These are phyloP conservation scores for Cheilinus undulatus DNA, from an alignment of 2,113 vertebrate genomes.

Conservation along the genomic window DNA sequence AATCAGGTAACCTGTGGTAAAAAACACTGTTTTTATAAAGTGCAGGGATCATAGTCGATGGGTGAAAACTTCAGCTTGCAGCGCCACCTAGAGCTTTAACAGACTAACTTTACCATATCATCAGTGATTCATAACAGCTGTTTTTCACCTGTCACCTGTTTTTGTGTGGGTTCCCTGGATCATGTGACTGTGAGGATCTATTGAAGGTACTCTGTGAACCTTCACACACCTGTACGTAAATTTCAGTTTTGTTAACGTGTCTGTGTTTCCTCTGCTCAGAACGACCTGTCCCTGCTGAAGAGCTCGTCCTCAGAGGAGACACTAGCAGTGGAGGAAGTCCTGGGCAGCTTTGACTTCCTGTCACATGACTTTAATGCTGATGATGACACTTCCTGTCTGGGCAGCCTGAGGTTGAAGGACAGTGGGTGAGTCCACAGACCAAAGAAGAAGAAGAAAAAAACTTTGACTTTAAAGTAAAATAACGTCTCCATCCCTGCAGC, in stretches of 20 bases:
- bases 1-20: no score
- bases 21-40: no score
- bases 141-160: no score
- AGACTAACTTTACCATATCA: no score
- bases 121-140: no score
- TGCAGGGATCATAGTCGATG: no score
- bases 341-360: slow-evolving; percentile 95
- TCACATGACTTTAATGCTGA: slow-evolving; percentile 87
- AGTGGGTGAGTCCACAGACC: slow-evolving; percentile 78
- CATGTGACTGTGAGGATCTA: no score
- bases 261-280: slow-evolving; percentile 71
- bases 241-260: no score
- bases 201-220: slow-evolving; percentile 76
- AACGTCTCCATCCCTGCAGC: slow-evolving; percentile 35
- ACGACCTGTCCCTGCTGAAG: slow-evolving; percentile 70
- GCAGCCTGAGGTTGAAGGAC: slow-evolving; percentile 85
- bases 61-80: no score
- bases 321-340: slow-evolving; percentile 90
- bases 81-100: no score
- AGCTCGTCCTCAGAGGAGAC: slow-evolving; percentile 86
- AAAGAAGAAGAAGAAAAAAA: not conserved
- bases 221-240: no score
- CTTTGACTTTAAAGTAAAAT: accelerated
- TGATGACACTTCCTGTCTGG: slow-evolving; percentile 86
- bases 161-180: no score